Evolutionary conservation across 64 coral and sea anemone species (phyloP).

Genomic region (Platygyra sinensis): DNA sequence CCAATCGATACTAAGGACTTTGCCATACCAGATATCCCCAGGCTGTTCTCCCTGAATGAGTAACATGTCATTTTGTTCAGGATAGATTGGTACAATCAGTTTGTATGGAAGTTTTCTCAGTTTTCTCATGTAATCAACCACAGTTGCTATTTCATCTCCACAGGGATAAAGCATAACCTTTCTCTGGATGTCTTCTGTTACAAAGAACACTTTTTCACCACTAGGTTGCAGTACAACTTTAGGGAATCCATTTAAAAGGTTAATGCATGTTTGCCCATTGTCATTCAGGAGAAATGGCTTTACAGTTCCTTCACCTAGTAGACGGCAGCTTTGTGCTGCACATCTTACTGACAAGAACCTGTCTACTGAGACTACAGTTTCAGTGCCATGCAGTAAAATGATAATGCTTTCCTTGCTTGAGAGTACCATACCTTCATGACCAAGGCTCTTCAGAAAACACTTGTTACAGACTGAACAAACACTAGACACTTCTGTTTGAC

Average conservation of each 20-base stretch:
- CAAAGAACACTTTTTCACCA: slow-evolving; percentile 39
- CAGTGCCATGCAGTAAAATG: slow-evolving; percentile 14
- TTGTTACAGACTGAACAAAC: slow-evolving; percentile 30
- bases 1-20: slow-evolving; percentile 37
- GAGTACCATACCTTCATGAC: slow-evolving; percentile 24
- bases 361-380: slow-evolving; percentile 28
- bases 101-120: slow-evolving; percentile 15
- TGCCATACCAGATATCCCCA: slow-evolving; percentile 43
- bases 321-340: neutral
- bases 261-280: slow-evolving; percentile 16
- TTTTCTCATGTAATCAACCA: slow-evolving; percentile 44
- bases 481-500: slow-evolving; percentile 40
- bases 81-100: slow-evolving; percentile 46
- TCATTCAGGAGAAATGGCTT: slow-evolving; percentile 35
- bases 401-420: slow-evolving; percentile 31
- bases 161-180: slow-evolving; percentile 34
- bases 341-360: slow-evolving; percentile 43
- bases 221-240: slow-evolving; percentile 20
- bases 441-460: slow-evolving; percentile 57
- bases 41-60: slow-evolving; percentile 51
- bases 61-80: slow-evolving; percentile 58
- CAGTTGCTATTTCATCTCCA: slow-evolving; percentile 24
- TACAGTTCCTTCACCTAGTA: slow-evolving; percentile 6
- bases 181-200: slow-evolving; percentile 32
- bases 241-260: slow-evolving; percentile 44